These are phyloP conservation scores for Xenus cinereus DNA, from an alignment of 2,113 vertebrate genomes.

Conservation along the genomic window DNA sequence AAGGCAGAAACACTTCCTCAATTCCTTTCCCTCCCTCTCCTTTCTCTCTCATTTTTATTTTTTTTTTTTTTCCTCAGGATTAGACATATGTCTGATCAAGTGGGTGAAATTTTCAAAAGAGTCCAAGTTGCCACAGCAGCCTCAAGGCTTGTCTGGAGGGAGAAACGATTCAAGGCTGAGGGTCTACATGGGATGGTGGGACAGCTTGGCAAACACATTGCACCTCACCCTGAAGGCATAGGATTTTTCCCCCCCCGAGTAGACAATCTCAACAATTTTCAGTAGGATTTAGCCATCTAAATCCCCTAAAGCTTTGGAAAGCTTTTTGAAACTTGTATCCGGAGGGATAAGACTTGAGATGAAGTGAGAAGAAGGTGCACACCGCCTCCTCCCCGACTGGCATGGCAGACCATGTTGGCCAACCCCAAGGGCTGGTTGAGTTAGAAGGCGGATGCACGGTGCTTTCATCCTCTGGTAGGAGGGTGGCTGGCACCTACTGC, in stretches of 20 bases:
- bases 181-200: not conserved
- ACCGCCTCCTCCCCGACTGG: accelerated
- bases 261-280: not conserved
- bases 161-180: not conserved
- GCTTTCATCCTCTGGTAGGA: not conserved
- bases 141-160: not conserved
- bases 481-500: accelerated
- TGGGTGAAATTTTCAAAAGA: not conserved
- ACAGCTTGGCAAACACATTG: not conserved
- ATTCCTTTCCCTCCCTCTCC: not conserved
- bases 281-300: not conserved
- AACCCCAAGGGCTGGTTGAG: not conserved
- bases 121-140: not conserved
- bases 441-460: not conserved
- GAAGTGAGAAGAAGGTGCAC: not conserved
- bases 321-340: not conserved
- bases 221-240: not conserved
- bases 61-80: not conserved
- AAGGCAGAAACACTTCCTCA: not conserved
- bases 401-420: accelerated
- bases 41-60: not conserved
- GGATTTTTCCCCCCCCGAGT: too few species aligned
- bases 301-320: not conserved
- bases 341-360: not conserved
- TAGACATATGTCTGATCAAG: not conserved